Base-by-base conservation (phyloP, 1,140 invertebrate species). In the Chrysoperla carnea region DNA sequence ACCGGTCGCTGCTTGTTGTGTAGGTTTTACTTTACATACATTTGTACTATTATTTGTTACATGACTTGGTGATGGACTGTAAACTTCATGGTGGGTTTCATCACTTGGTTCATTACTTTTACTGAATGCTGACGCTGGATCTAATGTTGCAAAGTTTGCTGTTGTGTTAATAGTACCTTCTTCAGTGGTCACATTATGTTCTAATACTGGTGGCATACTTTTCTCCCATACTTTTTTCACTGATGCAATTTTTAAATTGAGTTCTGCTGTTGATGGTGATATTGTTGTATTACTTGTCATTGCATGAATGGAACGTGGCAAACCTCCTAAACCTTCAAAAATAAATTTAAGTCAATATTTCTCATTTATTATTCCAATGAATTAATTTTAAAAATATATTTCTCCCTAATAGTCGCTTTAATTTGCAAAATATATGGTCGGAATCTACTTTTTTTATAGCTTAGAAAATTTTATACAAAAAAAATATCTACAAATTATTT, bases 241-340 rank as follows among this genome's bases (percentile, higher is more conserved):
- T 41, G 86, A 89, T 6, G 85, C 85, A 50, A 94, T 92, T 65
- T 95, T 94, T 59, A 89, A 72, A 66, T 91, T 90, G 8, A 95
- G 71, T 58, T 93, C 90, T 28, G 86, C 86, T 11, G 81, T 77
- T 0, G 81, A 81, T 8, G 78, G 74, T 6, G 75, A 76, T 45
- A 75, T 76, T 2, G 75, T 76, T 31, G 67, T 66, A 0, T 63
- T 64, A 6, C 67, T 62, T 39, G 65, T 69, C 52, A 70, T 68
- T 7, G 54, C 46, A 46, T 76, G 77, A 43, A 76, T 74, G 13
- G 72, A 71, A 6, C 73, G 64, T 2, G 76, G 62, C 51, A 82
- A 67, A 29, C 73, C 69, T 15, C 17, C 17, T 23, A 81, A 60
- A 33, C 69, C 65, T 50, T 23, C n/a, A n/a, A 23, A 23, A 23